These are phyloP conservation scores for Amphiprion ocellaris DNA, from an alignment of 2,113 vertebrate genomes.

Conservation along the genomic window DNA sequence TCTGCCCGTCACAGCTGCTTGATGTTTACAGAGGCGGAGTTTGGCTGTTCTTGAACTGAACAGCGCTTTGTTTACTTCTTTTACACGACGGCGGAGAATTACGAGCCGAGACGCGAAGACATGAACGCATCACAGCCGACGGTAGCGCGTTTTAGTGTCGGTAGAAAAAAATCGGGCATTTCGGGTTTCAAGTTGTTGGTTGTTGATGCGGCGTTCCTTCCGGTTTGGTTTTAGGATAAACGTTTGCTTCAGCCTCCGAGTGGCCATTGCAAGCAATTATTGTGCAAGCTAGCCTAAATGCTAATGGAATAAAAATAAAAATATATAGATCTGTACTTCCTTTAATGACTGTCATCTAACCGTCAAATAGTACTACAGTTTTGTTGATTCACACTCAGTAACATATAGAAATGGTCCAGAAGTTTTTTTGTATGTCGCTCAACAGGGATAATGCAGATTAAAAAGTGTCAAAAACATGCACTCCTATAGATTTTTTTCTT, in stretches of 20 bases:
- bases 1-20: constrained; percentile 54
- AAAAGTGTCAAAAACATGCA: no score
- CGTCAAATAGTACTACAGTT: no score
- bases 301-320: neutral
- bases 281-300: neutral
- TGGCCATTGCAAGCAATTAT: neutral
- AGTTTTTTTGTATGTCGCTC: no score
- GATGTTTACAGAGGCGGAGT: constrained; percentile 33
- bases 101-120: neutral
- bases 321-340: no score
- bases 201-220: no score
- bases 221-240: neutral
- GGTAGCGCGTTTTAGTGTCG: constrained; percentile 18
- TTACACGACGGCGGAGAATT: neutral
- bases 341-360: no score
- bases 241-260: neutral
- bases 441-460: no score
- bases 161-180: neutral
- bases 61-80: neutral
- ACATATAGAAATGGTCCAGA: no score
- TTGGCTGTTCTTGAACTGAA: neutral
- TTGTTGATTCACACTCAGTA: no score
- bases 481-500: no score
- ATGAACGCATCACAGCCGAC: constrained; percentile 12
- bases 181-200: rapidly evolving